Evolutionary conservation across 2,113 vertebrate species (phyloP), one percentile per base, ranked within the genome.

Genomic region (Steatornis caripensis): DNA sequence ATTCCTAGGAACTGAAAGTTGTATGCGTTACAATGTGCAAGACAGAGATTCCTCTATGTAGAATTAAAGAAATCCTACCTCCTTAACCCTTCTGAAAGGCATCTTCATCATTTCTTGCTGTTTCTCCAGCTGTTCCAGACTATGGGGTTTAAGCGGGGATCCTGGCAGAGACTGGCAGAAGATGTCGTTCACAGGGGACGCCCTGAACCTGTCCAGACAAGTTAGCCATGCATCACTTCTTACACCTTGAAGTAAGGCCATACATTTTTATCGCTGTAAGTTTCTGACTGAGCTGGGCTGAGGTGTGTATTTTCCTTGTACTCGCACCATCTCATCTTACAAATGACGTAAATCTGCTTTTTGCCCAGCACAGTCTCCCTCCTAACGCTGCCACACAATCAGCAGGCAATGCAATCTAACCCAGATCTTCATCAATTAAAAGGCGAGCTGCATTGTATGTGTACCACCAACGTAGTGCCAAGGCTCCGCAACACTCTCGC

Each of bases 161-260:
- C 99, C 99, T 20, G 98, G 97, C 95, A 99, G 95, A 62, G 99
- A 99, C 75, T 99, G 99, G 98, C 99, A 99, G 97, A 99, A 99
- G 96, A 99, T 99, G 98, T 99, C 98, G 68, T 99, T 99, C 91
- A 99, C 99, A 5, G 99, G 99, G 53, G 99, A 99, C 5, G 99
- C 98, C 98, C 98, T 99, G 95, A 99, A 99, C 97, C 98, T 98
- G 93, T 76, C 61, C 77, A 75, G 72, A 76, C 37, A 75, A 92
- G 54, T 89, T 5, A 69, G 18, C 26, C 27, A 83, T 4, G 9
- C 2, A 43, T 58, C 37, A 54, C 55, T 70, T 45, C 20, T 1
- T 30, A 19, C 5, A 0, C 36, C 39, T 19, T 32, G 4, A 37
- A 66, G 34, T 6, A 5, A 84, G 48, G 9, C 53, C 34, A 23